Conservation (phyloP, 2,797 vertebrate species). For the Cynopterus sphinx region DNA sequence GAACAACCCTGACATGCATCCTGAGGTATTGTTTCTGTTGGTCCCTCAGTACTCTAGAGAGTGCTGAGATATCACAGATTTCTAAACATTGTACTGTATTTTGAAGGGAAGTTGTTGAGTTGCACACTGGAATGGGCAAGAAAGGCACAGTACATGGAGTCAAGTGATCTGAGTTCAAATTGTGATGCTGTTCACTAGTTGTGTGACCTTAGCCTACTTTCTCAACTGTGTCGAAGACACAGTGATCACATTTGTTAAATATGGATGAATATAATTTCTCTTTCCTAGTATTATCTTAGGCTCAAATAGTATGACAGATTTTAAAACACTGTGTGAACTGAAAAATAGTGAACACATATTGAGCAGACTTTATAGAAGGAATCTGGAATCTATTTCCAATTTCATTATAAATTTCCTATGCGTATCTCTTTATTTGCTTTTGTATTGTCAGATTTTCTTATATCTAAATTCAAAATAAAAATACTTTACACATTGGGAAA, state of each 20-base stretch:
- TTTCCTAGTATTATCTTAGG: background rate
- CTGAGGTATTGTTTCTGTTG: background rate
- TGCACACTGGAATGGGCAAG: background rate
- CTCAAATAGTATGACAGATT: background rate
- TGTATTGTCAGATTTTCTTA: background rate
- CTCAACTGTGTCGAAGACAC: background rate
- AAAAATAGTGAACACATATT: background rate
- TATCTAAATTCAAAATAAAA: conserved; percentile 37
- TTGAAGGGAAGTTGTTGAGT: background rate
- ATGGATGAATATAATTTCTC: background rate
- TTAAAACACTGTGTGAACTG: background rate
- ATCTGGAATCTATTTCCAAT: background rate
- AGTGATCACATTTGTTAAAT: background rate
- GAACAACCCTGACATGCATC: background rate
- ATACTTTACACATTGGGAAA: background rate
- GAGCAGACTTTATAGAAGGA: background rate
- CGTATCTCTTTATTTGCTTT: background rate
- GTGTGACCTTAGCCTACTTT: background rate
- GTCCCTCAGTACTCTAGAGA: background rate
- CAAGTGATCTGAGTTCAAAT: background rate
- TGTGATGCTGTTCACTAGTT: background rate
- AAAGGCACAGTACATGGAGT: background rate
- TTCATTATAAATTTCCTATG: background rate
- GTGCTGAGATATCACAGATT: background rate
- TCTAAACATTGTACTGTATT: background rate